Base-by-base conservation (phyloP, 2,113 vertebrate species). In the Passer domesticus region DNA sequence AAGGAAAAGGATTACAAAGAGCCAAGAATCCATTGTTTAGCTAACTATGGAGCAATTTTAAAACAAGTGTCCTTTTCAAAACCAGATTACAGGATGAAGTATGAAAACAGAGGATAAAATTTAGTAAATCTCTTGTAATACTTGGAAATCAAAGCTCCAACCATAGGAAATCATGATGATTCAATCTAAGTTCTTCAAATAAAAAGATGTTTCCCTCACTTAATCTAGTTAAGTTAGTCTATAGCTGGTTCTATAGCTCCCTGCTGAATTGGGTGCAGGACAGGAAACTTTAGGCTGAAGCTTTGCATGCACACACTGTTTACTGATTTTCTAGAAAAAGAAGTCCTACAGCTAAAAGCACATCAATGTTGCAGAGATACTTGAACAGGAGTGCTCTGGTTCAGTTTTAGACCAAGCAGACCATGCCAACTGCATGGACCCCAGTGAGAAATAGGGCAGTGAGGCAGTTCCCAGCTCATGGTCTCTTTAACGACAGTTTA, bases 381-480 rank as follows among this genome's bases (percentile, higher is more conserved):
- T 14, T 11, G 22, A 50, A 82, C 9, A 3, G 20, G 24, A 49
- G 7, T 37, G 7, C 11, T 52, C 18, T 33, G 25, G n/a, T 35
- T 78, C 73, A 68, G 35, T 21, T 87, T 67, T 0, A 6, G 33
- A 67, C 69, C 49, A 76, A 72, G 41, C 41, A 78, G 18, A 31
- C 7, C 2, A 0, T 17, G 76, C 46, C 33, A 74, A 78, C 13
- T 27, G 13, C 14, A 28, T 1, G 5, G 8, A 56, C 8, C 13
- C 5, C 2, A 52, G 43, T 0, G 19, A 63, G 28, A 49, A 74
- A 22, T 9, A 53, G 30, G 22, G n/a, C 24, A 37, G 31, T 2
- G 43, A 46, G 33, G 14, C 1, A 1, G 6, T 9, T 77, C 23
- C 58, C 10, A 35, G 39, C 12, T 33, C 67, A 20, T 0, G 0